phyloP scores from a whole-genome alignment of 2,797 vertebrate genomes.

The Melanotaenia maccullochi region DNA sequence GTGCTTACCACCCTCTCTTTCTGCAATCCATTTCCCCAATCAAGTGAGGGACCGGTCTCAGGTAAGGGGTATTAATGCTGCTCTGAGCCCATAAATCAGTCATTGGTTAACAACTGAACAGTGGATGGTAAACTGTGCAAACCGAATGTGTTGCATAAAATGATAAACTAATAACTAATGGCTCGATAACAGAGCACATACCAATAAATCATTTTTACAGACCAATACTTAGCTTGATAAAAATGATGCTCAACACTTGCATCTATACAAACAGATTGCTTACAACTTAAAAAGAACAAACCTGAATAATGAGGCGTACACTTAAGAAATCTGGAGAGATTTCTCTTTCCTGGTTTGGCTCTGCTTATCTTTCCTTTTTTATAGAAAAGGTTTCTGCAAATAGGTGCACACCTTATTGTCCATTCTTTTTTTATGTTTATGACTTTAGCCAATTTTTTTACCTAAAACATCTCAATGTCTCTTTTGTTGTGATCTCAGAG shows the following conservation, averaged over 20 bases:
- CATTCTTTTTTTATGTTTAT: neutral
- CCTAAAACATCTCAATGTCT: too few relatives aligned
- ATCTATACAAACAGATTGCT: neutral
- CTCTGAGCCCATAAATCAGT: slow-evolving; percentile 35
- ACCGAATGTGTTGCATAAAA: slow-evolving; percentile 9
- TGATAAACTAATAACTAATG: slow-evolving; percentile 54
- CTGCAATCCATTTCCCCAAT: slow-evolving; percentile 19
- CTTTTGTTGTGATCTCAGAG: neutral
- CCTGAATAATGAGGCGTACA: neutral
- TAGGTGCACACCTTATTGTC: neutral
- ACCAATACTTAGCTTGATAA: neutral
- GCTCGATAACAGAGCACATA: slow-evolving; percentile 27
- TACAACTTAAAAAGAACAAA: neutral
- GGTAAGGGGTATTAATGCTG: slow-evolving; percentile 40
- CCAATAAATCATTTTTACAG: slow-evolving; percentile 10
- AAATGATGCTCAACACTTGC: neutral
- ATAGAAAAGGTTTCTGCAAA: neutral
- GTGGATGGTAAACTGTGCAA: slow-evolving; percentile 17
- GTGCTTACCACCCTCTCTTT: neutral
- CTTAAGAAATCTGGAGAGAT: neutral
- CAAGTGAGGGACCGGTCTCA: neutral
- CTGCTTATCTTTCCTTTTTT: neutral
- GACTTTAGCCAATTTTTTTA: too few relatives aligned
- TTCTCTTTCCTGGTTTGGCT: neutral
- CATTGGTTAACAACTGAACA: slow-evolving; percentile 10